Evolutionary conservation across 2,113 vertebrate species (phyloP).

Genomic region (Prunella fulvescens): DNA sequence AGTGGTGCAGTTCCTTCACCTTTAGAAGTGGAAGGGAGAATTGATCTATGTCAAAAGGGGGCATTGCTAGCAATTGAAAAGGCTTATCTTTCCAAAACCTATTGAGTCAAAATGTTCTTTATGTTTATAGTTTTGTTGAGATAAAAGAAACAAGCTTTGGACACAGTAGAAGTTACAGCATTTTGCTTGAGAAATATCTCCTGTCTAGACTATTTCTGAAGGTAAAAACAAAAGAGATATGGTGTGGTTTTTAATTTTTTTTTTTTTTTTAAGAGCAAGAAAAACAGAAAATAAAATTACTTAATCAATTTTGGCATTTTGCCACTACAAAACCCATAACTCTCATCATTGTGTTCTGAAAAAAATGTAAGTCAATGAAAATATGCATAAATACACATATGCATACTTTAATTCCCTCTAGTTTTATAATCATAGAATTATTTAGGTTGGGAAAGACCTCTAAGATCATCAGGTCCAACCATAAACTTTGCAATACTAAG

Average conservation of each 20-base stretch:
- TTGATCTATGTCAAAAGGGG: background rate
- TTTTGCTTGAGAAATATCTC: background rate
- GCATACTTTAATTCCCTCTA: background rate
- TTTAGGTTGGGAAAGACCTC: background rate
- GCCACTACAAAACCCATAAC: background rate
- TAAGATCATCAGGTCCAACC: background rate
- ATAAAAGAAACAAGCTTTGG: background rate
- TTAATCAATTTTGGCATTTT: background rate
- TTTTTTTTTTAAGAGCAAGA: background rate
- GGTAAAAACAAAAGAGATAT: background rate
- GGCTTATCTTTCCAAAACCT: background rate
- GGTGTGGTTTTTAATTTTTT: background rate
- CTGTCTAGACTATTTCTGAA: background rate
- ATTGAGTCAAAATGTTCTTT: background rate
- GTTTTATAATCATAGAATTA: background rate
- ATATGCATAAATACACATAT: background rate
- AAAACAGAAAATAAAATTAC: background rate
- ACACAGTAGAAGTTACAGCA: background rate
- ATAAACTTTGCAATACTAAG: background rate
- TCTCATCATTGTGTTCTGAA: background rate
- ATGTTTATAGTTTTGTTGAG: background rate
- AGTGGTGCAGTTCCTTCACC: background rate
- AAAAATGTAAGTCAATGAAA: background rate
- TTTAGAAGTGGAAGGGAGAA: background rate
- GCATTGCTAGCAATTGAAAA: background rate